Evolutionary conservation across 1,140 invertebrate species (phyloP).

Genomic region (Leguminivora glycinivorella): DNA sequence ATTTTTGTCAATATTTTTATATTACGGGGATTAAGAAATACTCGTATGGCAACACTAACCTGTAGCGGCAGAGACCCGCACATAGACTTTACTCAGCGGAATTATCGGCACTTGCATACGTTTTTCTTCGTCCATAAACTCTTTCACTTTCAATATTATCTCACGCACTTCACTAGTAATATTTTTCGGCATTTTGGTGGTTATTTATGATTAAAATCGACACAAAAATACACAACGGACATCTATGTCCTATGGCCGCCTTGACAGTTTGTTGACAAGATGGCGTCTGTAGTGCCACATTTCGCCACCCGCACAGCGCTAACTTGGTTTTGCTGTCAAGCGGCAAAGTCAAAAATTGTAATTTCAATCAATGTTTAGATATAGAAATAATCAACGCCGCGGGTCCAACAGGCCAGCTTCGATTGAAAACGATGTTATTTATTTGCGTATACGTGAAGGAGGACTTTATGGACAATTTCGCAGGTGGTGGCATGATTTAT

Average conservation of each 20-base stretch:
- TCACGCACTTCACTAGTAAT: conserved; percentile 73
- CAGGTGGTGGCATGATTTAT: conserved; percentile 46
- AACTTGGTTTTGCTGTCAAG: conserved; percentile 18
- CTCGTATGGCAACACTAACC: conserved; percentile 44
- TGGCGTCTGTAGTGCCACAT: conserved; percentile 14
- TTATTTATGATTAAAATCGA: conserved; percentile 34
- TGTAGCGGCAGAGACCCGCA: conserved; percentile 68
- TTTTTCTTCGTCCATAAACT: conserved; percentile 75
- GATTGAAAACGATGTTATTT: conserved; percentile 48
- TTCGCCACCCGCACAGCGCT: conserved; percentile 27
- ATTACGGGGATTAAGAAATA: background rate
- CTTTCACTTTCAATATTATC: conserved; percentile 72
- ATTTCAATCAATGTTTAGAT: background rate
- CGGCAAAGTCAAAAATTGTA: conserved; percentile 28
- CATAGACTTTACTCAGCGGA: conserved; percentile 71
- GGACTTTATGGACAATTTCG: conserved; percentile 27
- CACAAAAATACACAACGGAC: conserved; percentile 40
- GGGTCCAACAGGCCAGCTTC: conserved; percentile 32
- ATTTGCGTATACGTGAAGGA: conserved; percentile 38
- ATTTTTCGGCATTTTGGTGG: conserved; percentile 68
- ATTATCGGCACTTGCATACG: conserved; percentile 74
- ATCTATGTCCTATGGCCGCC: conserved; percentile 38
- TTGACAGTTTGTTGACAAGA: conserved; percentile 30
- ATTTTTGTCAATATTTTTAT: background rate
- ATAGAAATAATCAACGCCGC: background rate